phyloP scores from a whole-genome alignment of 2,888 invertebrate species.

The Drosophila neotestacea region DNA sequence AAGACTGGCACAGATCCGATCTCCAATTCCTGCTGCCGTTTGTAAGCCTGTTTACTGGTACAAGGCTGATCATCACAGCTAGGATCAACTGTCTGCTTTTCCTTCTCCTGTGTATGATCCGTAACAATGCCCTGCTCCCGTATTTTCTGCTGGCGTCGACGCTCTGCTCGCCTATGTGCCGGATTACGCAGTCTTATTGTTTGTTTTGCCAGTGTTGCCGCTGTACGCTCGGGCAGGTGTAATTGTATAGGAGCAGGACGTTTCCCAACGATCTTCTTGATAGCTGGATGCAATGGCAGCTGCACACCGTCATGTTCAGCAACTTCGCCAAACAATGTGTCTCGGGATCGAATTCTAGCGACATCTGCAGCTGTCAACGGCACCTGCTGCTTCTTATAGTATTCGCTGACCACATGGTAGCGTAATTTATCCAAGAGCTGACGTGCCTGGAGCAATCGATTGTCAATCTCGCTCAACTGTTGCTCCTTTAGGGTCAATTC shows the following conservation, averaged over 20 bases:
- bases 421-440: conserved; percentile 87
- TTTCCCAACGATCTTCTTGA: conserved; percentile 90
- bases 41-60: conserved; percentile 57
- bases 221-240: conserved; percentile 85
- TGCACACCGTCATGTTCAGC: conserved; percentile 83
- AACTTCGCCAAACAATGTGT: conserved; percentile 69
- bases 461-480: conserved; percentile 90
- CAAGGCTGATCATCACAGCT: conserved; percentile 58
- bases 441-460: conserved; percentile 87
- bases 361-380: conserved; percentile 83
- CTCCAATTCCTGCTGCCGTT: conserved; percentile 31
- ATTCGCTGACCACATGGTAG: conserved; percentile 87
- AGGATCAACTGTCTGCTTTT: not conserved
- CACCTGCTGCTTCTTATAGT: conserved; percentile 87
- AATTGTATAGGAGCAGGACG: conserved; percentile 81
- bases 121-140: conserved; percentile 80
- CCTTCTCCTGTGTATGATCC: conserved; percentile 69
- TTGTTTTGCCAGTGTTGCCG: conserved; percentile 85
- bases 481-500: conserved; percentile 90
- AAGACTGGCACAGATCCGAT: conserved; percentile 59
- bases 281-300: conserved; percentile 90
- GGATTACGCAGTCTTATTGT: conserved; percentile 81
- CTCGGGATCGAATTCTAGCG: conserved; percentile 76
- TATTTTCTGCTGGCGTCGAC: conserved; percentile 76
- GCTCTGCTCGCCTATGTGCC: conserved; percentile 77